Conservation (phyloP, 2,113 vertebrate species). For the Microcebus jonahi region DNA sequence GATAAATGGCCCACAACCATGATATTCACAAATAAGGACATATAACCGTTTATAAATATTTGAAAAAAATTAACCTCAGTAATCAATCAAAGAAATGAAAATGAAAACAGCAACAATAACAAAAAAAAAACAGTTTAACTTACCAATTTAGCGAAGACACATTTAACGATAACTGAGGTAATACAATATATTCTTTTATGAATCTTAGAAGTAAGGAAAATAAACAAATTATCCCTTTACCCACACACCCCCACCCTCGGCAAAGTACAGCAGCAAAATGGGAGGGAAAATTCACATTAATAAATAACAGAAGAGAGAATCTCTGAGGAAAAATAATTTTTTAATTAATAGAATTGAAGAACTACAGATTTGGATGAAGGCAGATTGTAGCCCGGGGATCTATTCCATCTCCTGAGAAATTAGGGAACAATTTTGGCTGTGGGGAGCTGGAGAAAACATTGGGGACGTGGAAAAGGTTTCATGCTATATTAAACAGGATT, state of each 20-base stretch:
- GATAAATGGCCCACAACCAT: not conserved
- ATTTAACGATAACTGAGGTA: not conserved
- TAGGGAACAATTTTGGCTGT: not conserved
- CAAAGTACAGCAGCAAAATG: constrained; percentile 11
- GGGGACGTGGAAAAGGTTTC: not conserved
- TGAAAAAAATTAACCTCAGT: not conserved
- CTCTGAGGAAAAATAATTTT: constrained; percentile 17
- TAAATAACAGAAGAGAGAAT: not conserved
- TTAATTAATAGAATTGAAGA: constrained; percentile 27
- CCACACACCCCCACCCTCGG: too few species aligned
- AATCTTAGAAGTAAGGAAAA: constrained; percentile 25
- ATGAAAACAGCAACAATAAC: not conserved
- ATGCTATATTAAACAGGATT: not conserved
- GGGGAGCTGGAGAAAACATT: not conserved
- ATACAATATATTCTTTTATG: not conserved
- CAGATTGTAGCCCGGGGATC: not conserved
- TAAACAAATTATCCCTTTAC: not conserved
- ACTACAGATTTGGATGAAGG: not conserved
- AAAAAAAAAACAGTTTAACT: not conserved
- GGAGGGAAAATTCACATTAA: not conserved
- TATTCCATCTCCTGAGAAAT: constrained; percentile 33
- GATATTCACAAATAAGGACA: not conserved
- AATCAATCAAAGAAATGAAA: constrained; percentile 57
- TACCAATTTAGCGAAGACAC: not conserved
- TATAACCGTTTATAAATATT: not conserved